phyloP scores from a whole-genome alignment of 1,140 invertebrate genomes.

The Drosophila lacteicornis region DNA sequence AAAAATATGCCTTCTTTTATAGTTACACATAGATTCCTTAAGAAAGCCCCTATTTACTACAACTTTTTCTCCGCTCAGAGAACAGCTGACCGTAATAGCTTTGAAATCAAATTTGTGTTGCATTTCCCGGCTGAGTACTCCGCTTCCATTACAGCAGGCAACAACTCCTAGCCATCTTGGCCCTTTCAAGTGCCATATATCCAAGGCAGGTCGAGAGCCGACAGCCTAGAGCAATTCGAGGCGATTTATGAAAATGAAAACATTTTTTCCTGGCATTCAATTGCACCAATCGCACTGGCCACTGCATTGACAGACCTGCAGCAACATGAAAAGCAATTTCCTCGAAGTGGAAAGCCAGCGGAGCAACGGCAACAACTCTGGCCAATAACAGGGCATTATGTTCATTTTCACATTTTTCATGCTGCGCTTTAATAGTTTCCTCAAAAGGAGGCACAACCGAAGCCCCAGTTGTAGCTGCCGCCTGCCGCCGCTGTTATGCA shows the following conservation, averaged over 20 bases:
- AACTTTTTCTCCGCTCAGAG: not conserved
- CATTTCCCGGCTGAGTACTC: constrained; percentile 20
- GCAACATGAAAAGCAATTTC: constrained; percentile 63
- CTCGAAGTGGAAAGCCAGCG: constrained; percentile 19
- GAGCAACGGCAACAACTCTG: constrained; percentile 16
- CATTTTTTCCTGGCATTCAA: constrained; percentile 60
- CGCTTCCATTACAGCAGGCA: not conserved
- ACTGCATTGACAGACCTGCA: constrained; percentile 54
- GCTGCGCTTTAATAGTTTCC: constrained; percentile 73
- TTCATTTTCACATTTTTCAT: constrained; percentile 79
- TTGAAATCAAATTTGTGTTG: constrained; percentile 6
- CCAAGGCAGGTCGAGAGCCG: constrained; percentile 5
- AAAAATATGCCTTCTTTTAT: no score
- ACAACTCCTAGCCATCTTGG: constrained; percentile 9
- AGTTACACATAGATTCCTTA: no score
- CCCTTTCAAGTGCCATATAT: constrained; percentile 20
- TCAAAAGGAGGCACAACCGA: constrained; percentile 46
- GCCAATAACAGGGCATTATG: constrained; percentile 62
- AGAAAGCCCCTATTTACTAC: no score
- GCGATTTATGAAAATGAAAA: constrained; percentile 73
- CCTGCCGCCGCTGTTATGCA: constrained; percentile 46
- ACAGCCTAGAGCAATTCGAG: constrained; percentile 15
- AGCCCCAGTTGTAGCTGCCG: constrained; percentile 38
- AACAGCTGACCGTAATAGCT: constrained; percentile 22
- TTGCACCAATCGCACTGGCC: constrained; percentile 37